phyloP scores from a whole-genome alignment of 2,888 invertebrate genomes.

The Anoncus sp. region DNA sequence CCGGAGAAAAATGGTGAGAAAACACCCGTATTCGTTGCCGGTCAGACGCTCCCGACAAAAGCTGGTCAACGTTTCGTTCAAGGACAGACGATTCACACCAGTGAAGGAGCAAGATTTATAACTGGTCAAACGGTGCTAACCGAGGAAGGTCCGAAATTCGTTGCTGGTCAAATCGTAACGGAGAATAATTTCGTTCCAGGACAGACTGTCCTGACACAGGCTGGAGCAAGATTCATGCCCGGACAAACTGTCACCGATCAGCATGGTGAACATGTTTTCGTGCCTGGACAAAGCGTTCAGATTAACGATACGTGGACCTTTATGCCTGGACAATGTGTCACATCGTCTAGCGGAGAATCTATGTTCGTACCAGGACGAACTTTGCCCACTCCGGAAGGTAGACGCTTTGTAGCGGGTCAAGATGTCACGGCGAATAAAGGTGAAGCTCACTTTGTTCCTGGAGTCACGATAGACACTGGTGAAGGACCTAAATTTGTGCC shows the following conservation, averaged over 20 bases:
- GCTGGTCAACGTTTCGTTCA: conserved; percentile 85
- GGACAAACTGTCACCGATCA: conserved; percentile 87
- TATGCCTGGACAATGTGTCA: conserved; percentile 87
- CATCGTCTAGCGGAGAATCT: conserved; percentile 84
- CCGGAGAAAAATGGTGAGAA: conserved; percentile 84
- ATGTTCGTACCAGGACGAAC: conserved; percentile 88
- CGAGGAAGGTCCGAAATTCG: conserved; percentile 86
- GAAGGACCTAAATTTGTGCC: conserved; percentile 85
- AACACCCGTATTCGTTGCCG: conserved; percentile 88
- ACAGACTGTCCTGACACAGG: conserved; percentile 79
- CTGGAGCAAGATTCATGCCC: conserved; percentile 85
- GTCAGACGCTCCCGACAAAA: conserved; percentile 87
- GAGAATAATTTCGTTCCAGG: conserved; percentile 82
- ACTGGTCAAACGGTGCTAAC: conserved; percentile 87
- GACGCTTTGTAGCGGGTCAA: conserved; percentile 88
- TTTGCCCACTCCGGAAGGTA: conserved; percentile 86
- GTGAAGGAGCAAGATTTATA: conserved; percentile 85
- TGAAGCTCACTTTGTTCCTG: conserved; percentile 86
- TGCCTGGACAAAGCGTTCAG: conserved; percentile 87
- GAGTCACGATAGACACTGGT: conserved; percentile 84
- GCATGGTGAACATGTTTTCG: conserved; percentile 86
- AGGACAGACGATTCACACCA: conserved; percentile 87
- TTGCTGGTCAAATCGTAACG: conserved; percentile 86
- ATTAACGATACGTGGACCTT: conserved; percentile 86
- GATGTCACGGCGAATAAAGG: conserved; percentile 84